Base-by-base conservation (phyloP, 2,888 invertebrate species). In the Megalurothrips usitatus region DNA sequence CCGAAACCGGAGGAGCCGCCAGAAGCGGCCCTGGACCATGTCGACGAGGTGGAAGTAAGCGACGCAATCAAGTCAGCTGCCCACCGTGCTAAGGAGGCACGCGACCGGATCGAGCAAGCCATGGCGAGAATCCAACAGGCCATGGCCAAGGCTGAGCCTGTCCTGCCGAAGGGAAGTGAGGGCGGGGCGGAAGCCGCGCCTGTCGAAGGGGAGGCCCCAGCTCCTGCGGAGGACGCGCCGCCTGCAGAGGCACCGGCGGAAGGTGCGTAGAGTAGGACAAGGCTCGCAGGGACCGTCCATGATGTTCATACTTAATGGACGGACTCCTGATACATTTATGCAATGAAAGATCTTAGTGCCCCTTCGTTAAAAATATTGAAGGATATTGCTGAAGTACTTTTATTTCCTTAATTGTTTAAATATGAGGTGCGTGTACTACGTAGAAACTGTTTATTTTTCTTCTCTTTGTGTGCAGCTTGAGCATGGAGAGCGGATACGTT, bases 41-140 rank as follows among this genome's bases (percentile, higher is more conserved):
- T 75, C 8, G 68, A 75, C 68, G 68, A 75, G 68, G 68, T 75
- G 68, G 68, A 75, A 12, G 68, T 75, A 1, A 75, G 68, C 26
- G 68, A 75, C 9, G 23, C 68, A 10, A 75, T 75, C 68, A 75
- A 75, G 23, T n/a, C 68, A 9, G 68, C 68, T 9, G 68, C 68
- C 23, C 68, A 75, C 26, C 68, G 68, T 26, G 68, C 68, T 9
- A 75, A 75, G 68, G 68, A 75, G 8, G 68, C 68, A 4, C 23
- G 26, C 23, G 68, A 75, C 11, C 23, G 68, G 23, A 75, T 75
- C 68, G 68, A 75, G 68, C 9, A 9, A 26, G 68, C 68, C 68
- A 75, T 75, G 68, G 68, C 68, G 23, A 75, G 68, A 10, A 75
- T 75, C 68, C 68, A 75, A 26, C 68, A 12, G 26, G 68, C 68